phyloP scores from a whole-genome alignment of 1,140 invertebrate species.

The Pectinophora gossypiella region DNA sequence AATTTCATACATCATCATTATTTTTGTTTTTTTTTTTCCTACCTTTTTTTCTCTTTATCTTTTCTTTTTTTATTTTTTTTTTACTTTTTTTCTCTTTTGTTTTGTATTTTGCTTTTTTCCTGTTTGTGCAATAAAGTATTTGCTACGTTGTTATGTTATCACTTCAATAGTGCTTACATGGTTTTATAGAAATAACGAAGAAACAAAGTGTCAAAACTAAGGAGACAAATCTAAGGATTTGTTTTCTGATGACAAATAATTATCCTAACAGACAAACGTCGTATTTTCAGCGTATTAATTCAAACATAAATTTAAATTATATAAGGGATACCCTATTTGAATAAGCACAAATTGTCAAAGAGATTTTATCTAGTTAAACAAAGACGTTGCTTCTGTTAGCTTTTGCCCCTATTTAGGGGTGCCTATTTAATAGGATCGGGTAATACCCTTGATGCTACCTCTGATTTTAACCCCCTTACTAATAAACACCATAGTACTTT shows the following conservation, averaged over 20 bases:
- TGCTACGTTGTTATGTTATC: too few relatives aligned
- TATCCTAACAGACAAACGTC: background rate
- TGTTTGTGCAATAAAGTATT: background rate
- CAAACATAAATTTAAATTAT: background rate
- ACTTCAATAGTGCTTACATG: background rate
- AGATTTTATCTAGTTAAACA: constrained; percentile 72
- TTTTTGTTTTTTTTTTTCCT: too few relatives aligned
- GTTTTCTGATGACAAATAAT: background rate
- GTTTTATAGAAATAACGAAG: background rate
- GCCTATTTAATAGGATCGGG: constrained; percentile 59
- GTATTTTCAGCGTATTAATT: background rate
- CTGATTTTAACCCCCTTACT: constrained; percentile 53
- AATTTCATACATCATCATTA: too few relatives aligned
- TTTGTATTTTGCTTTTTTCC: too few relatives aligned
- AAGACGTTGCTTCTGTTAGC: constrained; percentile 61
- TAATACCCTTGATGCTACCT: constrained; percentile 65
- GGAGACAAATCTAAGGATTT: background rate
- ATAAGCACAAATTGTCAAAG: constrained; percentile 74
- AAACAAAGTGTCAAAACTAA: too few relatives aligned
- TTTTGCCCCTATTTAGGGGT: constrained; percentile 52
- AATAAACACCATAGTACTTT: constrained; percentile 50
- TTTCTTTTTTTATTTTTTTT: too few relatives aligned
- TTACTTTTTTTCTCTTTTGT: too few relatives aligned
- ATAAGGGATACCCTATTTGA: constrained; percentile 48
- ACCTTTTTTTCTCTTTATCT: too few relatives aligned